Base-by-base conservation (phyloP, 2,113 vertebrate species). In the Taurulus bubalis region DNA sequence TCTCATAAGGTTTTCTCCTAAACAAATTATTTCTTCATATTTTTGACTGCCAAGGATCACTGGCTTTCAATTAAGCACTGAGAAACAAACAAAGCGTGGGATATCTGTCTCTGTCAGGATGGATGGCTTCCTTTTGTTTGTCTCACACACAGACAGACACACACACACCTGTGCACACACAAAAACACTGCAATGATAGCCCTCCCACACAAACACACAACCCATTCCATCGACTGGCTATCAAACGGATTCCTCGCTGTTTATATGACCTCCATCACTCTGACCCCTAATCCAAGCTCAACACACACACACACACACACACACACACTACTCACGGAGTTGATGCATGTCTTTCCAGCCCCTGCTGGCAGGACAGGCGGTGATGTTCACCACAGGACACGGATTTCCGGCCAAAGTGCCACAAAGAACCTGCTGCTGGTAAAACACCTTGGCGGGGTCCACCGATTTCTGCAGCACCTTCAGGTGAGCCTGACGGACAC, bases 371-470 rank as follows among this genome's bases (percentile, higher is more conserved):
- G 97, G 98, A 84, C 93, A 94, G 78, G 96, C 97, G 0, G 97
- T 98, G 94, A 99, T 93, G n/a, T 97, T 99, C 86, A 99, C 93
- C 88, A 99, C 1, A 0, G 97, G 97, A 81, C 97, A 99, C 0
- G 86, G 11, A 77, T 98, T 99, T 62, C 96, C 98, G 51, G 95
- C 95, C 18, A 98, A 81, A 0, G 96, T 97, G 38, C 91, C 83
- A 73, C 97, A 98, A 70, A 99, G 95, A 0, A 56, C 86, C 70
- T 97, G 96, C 73, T 95, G 94, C 64, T 87, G 93, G 93, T 97
- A 97, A 87, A 97, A 98, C 71, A 98, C 82, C 85, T 94, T 92
- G 65, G 79, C 80, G 2, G 86, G 92, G 84, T 97, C 95, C 76
- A 96, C 87, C 0, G 82, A 96, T 32, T 86, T 90, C 87, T 94